Evolutionary conservation across 2,113 vertebrate genomes (phyloP), one percentile per base, ranked within the genome.

Genomic region (Trichechus manatus): DNA sequence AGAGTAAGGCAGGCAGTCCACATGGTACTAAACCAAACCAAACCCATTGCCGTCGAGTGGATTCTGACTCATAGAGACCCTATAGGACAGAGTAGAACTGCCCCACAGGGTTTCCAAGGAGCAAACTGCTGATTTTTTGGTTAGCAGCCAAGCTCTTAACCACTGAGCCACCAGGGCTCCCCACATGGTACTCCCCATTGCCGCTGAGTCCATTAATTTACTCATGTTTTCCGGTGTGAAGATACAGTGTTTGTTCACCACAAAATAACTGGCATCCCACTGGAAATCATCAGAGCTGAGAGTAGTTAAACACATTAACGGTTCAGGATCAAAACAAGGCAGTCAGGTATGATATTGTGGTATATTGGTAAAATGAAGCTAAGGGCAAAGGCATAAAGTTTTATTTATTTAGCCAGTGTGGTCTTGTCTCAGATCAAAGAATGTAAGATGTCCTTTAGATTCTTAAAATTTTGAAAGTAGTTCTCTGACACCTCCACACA

Each of bases 381-480:
- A 68, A 89, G 72, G 47, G 53, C 44, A 87, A 88, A 95, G 25
- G 42, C 23, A 31, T 8, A n/a, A 82, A 53, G 50, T 33, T 88
- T 25, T 44, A 42, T 83, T 25, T n/a, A n/a, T 17, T 74, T 79
- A 59, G 15, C 2, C 42, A 31, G 25, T 42, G 9, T 27, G 29
- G 19, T 50, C 84, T 63, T 84, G 56, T 74, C 83, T 74, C 53
- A 79, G 14, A 94, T 78, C 5, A 94, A 22, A 27, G 85, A 31
- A 27, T 82, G 1, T 44, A 87, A 68, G 31, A 80, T 87, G 70
- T 44, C 75, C 53, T 66, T 79, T 42, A 33, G 2, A 20, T 89
- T 93, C 17, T 63, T 80, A 87, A 92, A 86, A 36, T 50, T 89
- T 42, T 84, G 59, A 75, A 86, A 87, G 44, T 56, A 90, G 39